Conservation (phyloP, 53 echinoderm and acorn worm species). For the Echinometra lucunter region DNA sequence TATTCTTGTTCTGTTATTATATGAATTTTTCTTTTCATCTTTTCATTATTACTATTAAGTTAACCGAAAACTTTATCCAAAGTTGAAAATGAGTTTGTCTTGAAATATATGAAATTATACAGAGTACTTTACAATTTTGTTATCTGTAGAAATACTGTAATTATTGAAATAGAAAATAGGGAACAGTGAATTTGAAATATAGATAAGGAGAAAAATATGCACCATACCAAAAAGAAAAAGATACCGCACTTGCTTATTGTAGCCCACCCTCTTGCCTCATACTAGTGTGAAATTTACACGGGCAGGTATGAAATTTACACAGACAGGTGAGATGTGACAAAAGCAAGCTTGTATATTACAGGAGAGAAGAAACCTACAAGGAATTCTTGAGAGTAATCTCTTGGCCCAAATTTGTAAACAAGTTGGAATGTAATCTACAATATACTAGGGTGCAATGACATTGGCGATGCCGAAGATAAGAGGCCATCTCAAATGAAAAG, state of each 20-base stretch:
- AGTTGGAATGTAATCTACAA: constrained; percentile 17
- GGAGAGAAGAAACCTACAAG: constrained; percentile 6
- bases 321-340: neutral
- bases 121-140: no score
- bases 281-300: neutral
- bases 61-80: no score
- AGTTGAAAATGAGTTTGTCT: no score
- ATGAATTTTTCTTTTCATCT: neutral
- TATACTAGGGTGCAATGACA: neutral
- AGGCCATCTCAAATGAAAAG: neutral
- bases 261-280: neutral
- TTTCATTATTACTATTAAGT: neutral
- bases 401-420: neutral
- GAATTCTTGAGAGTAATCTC: neutral
- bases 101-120: no score
- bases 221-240: no score
- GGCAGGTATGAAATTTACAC: neutral
- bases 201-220: no score
- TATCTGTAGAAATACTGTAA: no score
- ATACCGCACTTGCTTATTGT: neutral
- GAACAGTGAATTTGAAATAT: no score
- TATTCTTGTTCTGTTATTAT: neutral
- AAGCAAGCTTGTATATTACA: constrained; percentile 25
- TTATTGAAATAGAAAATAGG: no score
- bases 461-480: neutral